Conservation (phyloP, 2,888 invertebrate genomes). For the Melinaea menophilus region DNA sequence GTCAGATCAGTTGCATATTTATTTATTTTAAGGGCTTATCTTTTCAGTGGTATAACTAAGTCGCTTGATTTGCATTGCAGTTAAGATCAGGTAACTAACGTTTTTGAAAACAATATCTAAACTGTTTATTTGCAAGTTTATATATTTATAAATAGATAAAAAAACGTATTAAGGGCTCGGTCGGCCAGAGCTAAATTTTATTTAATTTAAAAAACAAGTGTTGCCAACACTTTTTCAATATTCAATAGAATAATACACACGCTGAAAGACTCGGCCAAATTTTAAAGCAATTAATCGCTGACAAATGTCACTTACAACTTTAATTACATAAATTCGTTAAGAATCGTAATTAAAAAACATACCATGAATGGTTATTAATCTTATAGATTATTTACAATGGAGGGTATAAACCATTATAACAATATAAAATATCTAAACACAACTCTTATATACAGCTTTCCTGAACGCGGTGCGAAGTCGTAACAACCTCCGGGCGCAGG, state of each 20-base stretch:
- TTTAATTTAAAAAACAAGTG: background rate
- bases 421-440: constrained; percentile 22
- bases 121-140: too few species aligned
- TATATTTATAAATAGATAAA: too few species aligned
- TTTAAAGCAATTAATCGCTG: constrained; percentile 27
- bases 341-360: constrained; percentile 37
- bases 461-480: constrained; percentile 91
- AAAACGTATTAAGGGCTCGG: too few species aligned
- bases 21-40: too few species aligned
- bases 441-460: constrained; percentile 89
- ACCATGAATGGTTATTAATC: constrained; percentile 42
- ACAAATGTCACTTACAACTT: constrained; percentile 27
- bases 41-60: too few species aligned
- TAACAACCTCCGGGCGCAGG: constrained; percentile 90
- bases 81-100: too few species aligned
- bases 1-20: too few species aligned
- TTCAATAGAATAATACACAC: constrained; percentile 9
- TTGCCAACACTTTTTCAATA: background rate
- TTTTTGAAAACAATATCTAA: too few species aligned
- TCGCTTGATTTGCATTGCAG: too few species aligned
- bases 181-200: background rate
- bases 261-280: constrained; percentile 12
- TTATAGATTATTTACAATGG: constrained; percentile 51
- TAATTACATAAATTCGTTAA: constrained; percentile 28
- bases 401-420: constrained; percentile 40